Evolutionary conservation across 2,113 vertebrate genomes (phyloP), one percentile per base, ranked within the genome.

Genomic region (Mellivora capensis): DNA sequence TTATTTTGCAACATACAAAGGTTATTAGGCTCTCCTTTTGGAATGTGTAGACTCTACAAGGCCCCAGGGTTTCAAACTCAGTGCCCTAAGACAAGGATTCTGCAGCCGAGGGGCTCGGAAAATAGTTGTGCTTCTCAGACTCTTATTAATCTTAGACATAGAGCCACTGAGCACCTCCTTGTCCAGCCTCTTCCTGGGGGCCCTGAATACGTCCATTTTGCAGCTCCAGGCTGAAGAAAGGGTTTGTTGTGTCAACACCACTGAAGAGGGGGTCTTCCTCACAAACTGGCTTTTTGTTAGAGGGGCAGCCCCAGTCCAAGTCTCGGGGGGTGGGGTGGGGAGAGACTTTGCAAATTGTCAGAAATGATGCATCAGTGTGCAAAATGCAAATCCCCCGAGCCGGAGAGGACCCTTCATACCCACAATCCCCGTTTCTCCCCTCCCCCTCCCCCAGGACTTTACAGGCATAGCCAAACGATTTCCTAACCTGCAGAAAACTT

Each of bases 281-380:
- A 98, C 90, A 98, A 97, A 97, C 84, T 82, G 34, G 90, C 90
- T 84, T 98, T 98, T 97, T 98, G 98, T 98, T 88, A 86, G 49
- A 86, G 92, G 81, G 85, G 87, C 84, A 88, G 91, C 87, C 84
- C 79, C 69, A 57, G 85, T 90, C 93, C 76, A 7, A 82, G 94
- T 84, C 92, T 87, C 39, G 31, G 87, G 62, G 62, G 14, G 27
- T 12, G 11, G 61, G 27, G 59, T 4, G 59, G 94, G 94, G 77
- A 97, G 47, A 96, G 90, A 82, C 94, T 95, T 95, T 67, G 81
- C 95, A 96, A 96, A 93, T 90, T 91, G 93, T 96, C 97, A 98
- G 95, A 90, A 96, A 96, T 84, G 95, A 96, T 97, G 90, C 93
- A 88, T 92, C 96, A 95, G 84, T 61, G 64, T 93, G 93, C 96